phyloP scores from a whole-genome alignment of 2,797 vertebrate species.

The Pangasius macronema region DNA sequence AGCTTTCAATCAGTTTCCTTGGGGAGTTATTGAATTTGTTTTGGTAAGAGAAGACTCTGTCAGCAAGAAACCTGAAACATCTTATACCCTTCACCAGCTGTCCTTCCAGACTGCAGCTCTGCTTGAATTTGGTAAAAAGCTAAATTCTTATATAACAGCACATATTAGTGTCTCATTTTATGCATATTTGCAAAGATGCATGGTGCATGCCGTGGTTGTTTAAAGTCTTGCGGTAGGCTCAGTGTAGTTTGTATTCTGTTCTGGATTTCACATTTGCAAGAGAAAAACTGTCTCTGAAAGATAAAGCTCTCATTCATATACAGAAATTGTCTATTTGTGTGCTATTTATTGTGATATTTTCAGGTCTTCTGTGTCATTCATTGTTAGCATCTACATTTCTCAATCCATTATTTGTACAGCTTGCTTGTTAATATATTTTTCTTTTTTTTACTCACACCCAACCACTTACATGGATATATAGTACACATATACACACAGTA shows the following conservation, averaged over 20 bases:
- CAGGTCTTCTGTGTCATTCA: not conserved
- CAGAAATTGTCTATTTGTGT: not conserved
- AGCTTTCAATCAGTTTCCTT: slow-evolving; percentile 24
- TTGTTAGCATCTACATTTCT: not conserved
- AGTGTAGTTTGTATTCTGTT: not conserved
- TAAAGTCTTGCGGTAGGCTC: not conserved
- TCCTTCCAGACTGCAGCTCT: slow-evolving; percentile 21
- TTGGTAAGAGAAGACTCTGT: slow-evolving; percentile 40
- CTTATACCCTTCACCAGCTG: not conserved
- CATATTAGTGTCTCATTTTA: slow-evolving; percentile 20
- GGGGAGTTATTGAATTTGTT: slow-evolving; percentile 40
- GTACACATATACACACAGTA: not conserved
- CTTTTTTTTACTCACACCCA: not conserved
- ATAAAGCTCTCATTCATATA: not conserved
- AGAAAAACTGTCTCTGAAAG: not conserved
- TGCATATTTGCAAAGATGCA: slow-evolving; percentile 2
- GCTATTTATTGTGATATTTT: not conserved
- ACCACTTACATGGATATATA: not conserved
- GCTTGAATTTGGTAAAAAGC: slow-evolving; percentile 14
- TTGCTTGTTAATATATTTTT: not conserved
- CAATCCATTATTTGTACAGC: not conserved
- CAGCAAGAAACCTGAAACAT: slow-evolving; percentile 50
- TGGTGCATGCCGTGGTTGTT: not conserved
- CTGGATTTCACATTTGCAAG: not conserved
- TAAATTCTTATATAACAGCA: not conserved